Base-by-base conservation (phyloP, 2,797 vertebrate species). In the Rachycentron canadum region DNA sequence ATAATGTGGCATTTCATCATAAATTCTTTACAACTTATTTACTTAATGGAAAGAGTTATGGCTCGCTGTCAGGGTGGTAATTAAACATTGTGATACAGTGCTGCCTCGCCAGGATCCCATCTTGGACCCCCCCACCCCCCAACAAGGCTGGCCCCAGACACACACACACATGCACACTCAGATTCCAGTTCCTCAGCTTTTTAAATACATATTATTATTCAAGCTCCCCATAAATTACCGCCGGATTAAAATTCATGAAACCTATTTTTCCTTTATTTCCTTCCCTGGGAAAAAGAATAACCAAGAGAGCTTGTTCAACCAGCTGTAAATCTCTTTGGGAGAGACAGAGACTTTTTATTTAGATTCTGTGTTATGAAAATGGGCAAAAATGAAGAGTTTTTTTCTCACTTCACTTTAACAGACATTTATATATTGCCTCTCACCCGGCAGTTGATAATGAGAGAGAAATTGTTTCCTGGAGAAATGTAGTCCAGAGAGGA, bases 1-100 rank as follows among this genome's bases (percentile, higher is more conserved):
- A 97, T 98, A 97, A 97, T 97, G 96, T 96, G 96, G 95, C 96
- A 96, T 97, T 97, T 96, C 94, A 95, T 97, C 97, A 99, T 99
- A 98, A 97, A 97, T 97, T 96, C 96, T 96, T 97, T 97, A 96
- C 94, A 97, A 96, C 94, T 86, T 97, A 97, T 98, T 99, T 97
- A 97, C 97, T 97, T 98, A 99, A 98, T 97, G 95, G 96, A 95
- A 96, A 98, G 96, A 99, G 94, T 97, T 97, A 98, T 96, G 94
- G 95, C 90, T 93, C 62, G 90, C 96, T 98, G 96, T 96, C 97
- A 96, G 86, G 93, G 86, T 76, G 94, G 94, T 96, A 96, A 97
- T 97, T 97, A 96, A 96, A 96, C 93, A 95, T 93, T 95, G 96
- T 96, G 96, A 97, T 95, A 95, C 95, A 96, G 95, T 96, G 93